phyloP scores from a whole-genome alignment of 2,888 invertebrate species.

The Mystacides longicornis region DNA sequence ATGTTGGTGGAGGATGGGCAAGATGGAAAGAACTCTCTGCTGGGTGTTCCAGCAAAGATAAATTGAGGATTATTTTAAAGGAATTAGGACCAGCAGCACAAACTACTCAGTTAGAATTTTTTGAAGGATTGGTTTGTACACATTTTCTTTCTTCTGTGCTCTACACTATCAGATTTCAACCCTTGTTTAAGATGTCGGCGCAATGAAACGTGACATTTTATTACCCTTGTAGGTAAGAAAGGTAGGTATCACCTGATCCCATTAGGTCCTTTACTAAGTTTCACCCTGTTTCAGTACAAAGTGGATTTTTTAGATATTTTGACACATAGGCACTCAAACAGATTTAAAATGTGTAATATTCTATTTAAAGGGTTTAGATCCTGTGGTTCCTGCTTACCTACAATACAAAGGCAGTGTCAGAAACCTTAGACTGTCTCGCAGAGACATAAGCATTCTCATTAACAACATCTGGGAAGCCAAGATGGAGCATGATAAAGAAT shows the following conservation, averaged over 20 bases:
- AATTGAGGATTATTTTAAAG: slow-evolving; percentile 40
- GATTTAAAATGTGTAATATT: no score
- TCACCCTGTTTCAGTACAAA: no score
- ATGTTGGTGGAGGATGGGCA: slow-evolving; percentile 44
- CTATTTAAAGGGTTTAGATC: slow-evolving; percentile 38
- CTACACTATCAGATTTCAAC: no score
- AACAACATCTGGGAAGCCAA: slow-evolving; percentile 45
- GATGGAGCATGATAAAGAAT: slow-evolving; percentile 28
- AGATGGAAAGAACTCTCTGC: slow-evolving; percentile 44
- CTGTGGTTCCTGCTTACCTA: slow-evolving; percentile 40
- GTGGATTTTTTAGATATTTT: background rate
- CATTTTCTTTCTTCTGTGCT: no score
- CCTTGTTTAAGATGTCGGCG: no score
- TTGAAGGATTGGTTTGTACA: slow-evolving; percentile 46
- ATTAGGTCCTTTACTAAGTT: no score
- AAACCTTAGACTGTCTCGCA: slow-evolving; percentile 44
- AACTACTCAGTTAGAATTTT: slow-evolving; percentile 41
- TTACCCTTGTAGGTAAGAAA: no score
- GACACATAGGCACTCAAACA: background rate
- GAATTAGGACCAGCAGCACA: slow-evolving; percentile 46
- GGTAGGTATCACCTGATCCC: no score
- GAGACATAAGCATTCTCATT: slow-evolving; percentile 44
- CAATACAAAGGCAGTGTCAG: slow-evolving; percentile 42
- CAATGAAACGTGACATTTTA: no score
- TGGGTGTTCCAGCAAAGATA: slow-evolving; percentile 40